Conservation (phyloP, 1,140 invertebrate species). For the Sinonovacula constricta region DNA sequence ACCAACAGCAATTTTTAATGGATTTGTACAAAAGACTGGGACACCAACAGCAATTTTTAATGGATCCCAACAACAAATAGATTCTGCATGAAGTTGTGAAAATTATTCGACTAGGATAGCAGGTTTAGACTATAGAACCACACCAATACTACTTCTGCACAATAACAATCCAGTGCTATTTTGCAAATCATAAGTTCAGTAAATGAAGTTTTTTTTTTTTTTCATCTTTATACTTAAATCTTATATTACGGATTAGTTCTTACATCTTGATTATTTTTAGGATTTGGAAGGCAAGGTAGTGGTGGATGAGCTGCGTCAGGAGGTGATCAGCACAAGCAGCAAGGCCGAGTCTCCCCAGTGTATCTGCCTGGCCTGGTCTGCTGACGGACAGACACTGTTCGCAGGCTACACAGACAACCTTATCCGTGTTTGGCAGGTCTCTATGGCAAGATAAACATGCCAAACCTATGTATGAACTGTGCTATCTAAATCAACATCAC, state of each 20-base stretch:
- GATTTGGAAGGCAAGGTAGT: slow-evolving; percentile 99
- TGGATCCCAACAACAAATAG: too few relatives aligned
- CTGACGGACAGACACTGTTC: slow-evolving; percentile 99
- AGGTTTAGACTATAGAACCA: too few relatives aligned
- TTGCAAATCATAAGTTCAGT: too few relatives aligned
- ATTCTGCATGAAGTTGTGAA: too few relatives aligned
- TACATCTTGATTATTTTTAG: slow-evolving; percentile 78
- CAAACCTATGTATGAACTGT: too few relatives aligned
- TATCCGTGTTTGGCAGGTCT: slow-evolving; percentile 99
- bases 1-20: too few relatives aligned
- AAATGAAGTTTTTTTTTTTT: background rate
- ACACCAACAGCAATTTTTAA: too few relatives aligned
- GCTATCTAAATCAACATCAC: too few relatives aligned
- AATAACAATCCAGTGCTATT: too few relatives aligned
- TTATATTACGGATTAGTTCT: background rate
- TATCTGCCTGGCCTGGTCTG: slow-evolving; percentile 98
- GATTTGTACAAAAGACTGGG: too few relatives aligned
- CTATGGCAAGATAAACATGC: slow-evolving; percentile 74
- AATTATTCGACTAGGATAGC: too few relatives aligned
- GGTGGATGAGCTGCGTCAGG: slow-evolving; percentile 98
- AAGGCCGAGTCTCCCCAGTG: slow-evolving; percentile 93
- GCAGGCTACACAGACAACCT: slow-evolving; percentile 99
- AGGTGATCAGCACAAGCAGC: slow-evolving; percentile 85
- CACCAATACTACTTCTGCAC: too few relatives aligned
- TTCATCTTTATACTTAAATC: background rate